phyloP scores from a whole-genome alignment of 1,140 invertebrate species.

The Drosophila serrata region DNA sequence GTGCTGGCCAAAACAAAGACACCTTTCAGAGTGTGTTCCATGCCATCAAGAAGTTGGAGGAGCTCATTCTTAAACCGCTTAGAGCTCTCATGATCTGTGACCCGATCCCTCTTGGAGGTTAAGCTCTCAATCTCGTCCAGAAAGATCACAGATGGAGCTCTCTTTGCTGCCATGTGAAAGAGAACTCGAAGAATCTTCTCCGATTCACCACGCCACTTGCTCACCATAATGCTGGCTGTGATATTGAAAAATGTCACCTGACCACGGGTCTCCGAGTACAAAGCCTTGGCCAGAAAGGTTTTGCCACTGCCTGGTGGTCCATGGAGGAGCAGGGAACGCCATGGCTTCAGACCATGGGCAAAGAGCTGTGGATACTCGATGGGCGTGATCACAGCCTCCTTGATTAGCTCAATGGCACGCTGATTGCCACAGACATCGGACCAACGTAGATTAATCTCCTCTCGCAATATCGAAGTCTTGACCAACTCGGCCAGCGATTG shows the following conservation, averaged over 20 bases:
- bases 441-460: constrained; percentile 86
- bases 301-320: constrained; percentile 95
- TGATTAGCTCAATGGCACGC: constrained; percentile 93
- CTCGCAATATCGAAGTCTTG: constrained; percentile 67
- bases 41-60: constrained; percentile 96
- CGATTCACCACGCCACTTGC: constrained; percentile 98
- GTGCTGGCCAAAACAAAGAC: constrained; percentile 95
- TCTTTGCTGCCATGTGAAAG: constrained; percentile 95
- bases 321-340: constrained; percentile 94
- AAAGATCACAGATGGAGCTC: constrained; percentile 97
- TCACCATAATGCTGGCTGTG: constrained; percentile 94
- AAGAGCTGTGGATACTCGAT: constrained; percentile 94
- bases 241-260: constrained; percentile 94
- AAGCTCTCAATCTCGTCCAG: constrained; percentile 98
- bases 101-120: constrained; percentile 89
- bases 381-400: constrained; percentile 95
- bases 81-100: constrained; percentile 95
- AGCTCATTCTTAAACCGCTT: constrained; percentile 96
- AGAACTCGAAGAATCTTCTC: constrained; percentile 94
- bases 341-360: constrained; percentile 91
- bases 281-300: constrained; percentile 94
- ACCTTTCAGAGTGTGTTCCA: constrained; percentile 85
- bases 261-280: constrained; percentile 93
- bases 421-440: constrained; percentile 91
- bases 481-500: constrained; percentile 70